Conservation (phyloP, 2,797 vertebrate genomes). For the Scyliorhinus canicula region DNA sequence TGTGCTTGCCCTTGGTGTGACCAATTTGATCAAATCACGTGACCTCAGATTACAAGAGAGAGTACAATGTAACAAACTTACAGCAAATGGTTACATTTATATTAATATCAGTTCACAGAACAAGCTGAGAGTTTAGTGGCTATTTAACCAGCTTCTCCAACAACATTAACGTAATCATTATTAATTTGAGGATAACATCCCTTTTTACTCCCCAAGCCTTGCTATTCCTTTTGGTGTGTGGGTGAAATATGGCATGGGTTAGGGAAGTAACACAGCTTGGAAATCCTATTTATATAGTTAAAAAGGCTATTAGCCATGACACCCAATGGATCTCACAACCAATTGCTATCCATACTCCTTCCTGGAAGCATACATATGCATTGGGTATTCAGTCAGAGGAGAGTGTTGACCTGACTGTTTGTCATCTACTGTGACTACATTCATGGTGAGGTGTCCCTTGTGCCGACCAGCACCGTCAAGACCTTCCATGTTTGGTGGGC, state of each 20-base stretch:
- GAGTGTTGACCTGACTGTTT: background rate
- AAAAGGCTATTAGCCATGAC: background rate
- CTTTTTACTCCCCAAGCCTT: background rate
- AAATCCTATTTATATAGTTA: background rate
- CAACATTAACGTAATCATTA: background rate
- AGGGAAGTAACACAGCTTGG: background rate
- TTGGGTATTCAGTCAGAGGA: background rate
- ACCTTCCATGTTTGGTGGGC: too few species aligned
- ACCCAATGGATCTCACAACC: background rate
- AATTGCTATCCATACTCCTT: background rate
- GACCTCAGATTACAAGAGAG: too few species aligned
- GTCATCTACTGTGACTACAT: too few species aligned
- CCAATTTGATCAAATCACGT: too few species aligned
- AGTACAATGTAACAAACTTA: too few species aligned
- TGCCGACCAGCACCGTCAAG: too few species aligned
- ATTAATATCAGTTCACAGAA: background rate
- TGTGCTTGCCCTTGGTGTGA: too few species aligned
- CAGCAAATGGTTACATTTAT: background rate
- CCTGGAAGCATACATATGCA: background rate
- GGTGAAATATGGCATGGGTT: background rate
- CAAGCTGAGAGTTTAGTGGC: background rate
- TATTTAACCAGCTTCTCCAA: background rate
- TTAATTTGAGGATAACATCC: background rate
- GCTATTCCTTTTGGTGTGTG: background rate
- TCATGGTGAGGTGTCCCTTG: too few species aligned